phyloP scores from a whole-genome alignment of 2,888 invertebrate genomes.

The Onthophagus sagittarius region DNA sequence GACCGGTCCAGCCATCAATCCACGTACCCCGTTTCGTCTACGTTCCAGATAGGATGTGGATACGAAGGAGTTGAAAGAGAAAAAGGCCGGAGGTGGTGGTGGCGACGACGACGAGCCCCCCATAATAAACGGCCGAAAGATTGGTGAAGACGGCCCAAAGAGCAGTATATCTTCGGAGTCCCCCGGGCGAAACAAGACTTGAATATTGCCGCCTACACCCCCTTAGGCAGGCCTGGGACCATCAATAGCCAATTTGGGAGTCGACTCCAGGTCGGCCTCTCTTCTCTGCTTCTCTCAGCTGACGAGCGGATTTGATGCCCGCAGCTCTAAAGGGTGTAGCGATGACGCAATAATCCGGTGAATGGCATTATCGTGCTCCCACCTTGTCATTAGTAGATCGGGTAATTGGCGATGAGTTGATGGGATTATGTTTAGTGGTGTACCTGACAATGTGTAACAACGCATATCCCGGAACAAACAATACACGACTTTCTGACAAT shows the following conservation, averaged over 20 bases:
- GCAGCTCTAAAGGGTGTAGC: too few relatives aligned
- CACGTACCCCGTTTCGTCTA: not conserved
- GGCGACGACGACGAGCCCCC: not conserved
- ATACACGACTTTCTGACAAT: not conserved
- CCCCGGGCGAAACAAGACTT: not conserved
- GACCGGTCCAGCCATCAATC: constrained; percentile 1
- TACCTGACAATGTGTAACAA: not conserved
- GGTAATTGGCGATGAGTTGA: not conserved
- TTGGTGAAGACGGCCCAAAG: not conserved
- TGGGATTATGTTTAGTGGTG: not conserved
- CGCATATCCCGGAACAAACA: not conserved
- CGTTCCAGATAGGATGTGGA: not conserved
- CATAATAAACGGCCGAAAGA: not conserved
- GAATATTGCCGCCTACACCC: not conserved
- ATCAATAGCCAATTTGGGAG: not conserved
- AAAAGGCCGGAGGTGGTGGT: not conserved
- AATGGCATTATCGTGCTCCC: not conserved
- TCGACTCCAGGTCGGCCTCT: not conserved
- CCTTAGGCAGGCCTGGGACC: not conserved
- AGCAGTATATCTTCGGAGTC: not conserved
- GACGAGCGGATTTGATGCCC: too few relatives aligned
- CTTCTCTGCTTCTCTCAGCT: not conserved
- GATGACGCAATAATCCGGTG: not conserved
- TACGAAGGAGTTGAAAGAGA: not conserved
- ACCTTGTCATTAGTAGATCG: not conserved